A percentile compares a stretch with the other conserved stretches of the same genome.
These are phyloP conservation scores for Melospiza georgiana DNA, from an alignment of 2,113 vertebrate species.

Conservation along the genomic window DNA sequence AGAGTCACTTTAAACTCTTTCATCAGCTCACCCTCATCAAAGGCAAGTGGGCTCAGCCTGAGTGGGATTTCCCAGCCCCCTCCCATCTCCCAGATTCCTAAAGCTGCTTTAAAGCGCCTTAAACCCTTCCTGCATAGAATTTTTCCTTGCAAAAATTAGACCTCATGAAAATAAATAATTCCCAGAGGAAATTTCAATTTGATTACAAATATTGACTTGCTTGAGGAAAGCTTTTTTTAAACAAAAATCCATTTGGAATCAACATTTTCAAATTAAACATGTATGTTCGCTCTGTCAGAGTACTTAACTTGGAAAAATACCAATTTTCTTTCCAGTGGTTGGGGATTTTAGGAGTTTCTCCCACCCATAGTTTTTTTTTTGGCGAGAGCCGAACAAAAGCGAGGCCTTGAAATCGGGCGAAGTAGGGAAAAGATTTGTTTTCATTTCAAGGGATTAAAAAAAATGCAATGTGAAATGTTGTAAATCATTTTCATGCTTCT, in stretches of 20 bases:
- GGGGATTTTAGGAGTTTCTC: slow-evolving; percentile 53
- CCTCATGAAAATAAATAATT: slow-evolving; percentile 63
- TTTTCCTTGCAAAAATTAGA: slow-evolving; percentile 50
- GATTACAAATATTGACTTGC: slow-evolving; percentile 71
- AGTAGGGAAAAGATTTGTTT: neutral
- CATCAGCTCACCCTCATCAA: slow-evolving; percentile 1
- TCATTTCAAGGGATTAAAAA: slow-evolving; percentile 19
- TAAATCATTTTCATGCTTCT: slow-evolving; percentile 15
- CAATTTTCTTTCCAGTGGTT: slow-evolving; percentile 17
- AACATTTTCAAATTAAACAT: slow-evolving; percentile 67
- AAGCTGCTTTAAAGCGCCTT: neutral
- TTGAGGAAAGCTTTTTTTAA: slow-evolving; percentile 41
- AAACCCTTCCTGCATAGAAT: neutral
- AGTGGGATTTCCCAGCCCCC: neutral
- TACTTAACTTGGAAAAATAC: slow-evolving; percentile 43
- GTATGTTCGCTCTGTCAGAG: neutral
- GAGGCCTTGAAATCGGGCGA: neutral
- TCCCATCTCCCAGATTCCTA: neutral
- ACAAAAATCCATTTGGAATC: slow-evolving; percentile 67
- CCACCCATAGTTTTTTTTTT: neutral
- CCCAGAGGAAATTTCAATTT: slow-evolving; percentile 66
- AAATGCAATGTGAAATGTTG: slow-evolving; percentile 1
- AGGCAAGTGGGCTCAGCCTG: neutral
- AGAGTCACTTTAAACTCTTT: neutral
- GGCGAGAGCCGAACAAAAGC: neutral